Evolutionary conservation across 1,140 invertebrate species (phyloP).

Genomic region (Cepaea nemoralis): DNA sequence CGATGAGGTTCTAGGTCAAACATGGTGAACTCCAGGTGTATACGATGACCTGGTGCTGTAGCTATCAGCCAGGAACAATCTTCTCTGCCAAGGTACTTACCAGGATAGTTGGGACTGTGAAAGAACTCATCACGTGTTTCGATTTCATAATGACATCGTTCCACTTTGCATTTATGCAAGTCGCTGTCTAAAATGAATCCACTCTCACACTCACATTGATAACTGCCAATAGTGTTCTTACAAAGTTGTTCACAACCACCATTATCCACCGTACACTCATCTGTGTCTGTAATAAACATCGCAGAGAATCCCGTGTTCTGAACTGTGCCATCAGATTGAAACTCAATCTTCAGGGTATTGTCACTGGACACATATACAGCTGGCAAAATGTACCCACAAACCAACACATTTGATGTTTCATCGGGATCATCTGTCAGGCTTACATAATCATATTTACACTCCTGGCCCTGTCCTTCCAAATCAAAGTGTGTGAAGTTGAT

Average conservation of each 20-base stretch:
- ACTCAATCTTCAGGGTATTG: constrained; percentile 87
- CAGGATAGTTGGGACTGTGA: constrained; percentile 93
- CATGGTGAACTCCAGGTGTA: constrained; percentile 91
- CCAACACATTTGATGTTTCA: constrained; percentile 77
- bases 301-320: constrained; percentile 95
- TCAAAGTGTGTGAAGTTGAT: constrained; percentile 98
- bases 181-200: constrained; percentile 96
- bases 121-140: constrained; percentile 78
- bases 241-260: constrained; percentile 98
- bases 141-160: constrained; percentile 77
- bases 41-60: constrained; percentile 94
- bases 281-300: constrained; percentile 94
- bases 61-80: constrained; percentile 98
- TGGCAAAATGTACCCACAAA: constrained; percentile 87
- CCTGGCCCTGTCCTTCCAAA: constrained; percentile 95
- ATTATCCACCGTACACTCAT: constrained; percentile 95
- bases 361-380: constrained; percentile 90
- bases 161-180: constrained; percentile 95
- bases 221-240: constrained; percentile 94
- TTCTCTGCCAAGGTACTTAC: constrained; percentile 92
- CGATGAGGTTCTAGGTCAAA: constrained; percentile 97
- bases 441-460: constrained; percentile 96
- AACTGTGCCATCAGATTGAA: constrained; percentile 92
- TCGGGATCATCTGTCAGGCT: too few relatives aligned
- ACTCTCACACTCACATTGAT: constrained; percentile 93